Evolutionary conservation across 2,797 vertebrate genomes (phyloP), one percentile per base, ranked within the genome.

Genomic region (Gastrophryne carolinensis): DNA sequence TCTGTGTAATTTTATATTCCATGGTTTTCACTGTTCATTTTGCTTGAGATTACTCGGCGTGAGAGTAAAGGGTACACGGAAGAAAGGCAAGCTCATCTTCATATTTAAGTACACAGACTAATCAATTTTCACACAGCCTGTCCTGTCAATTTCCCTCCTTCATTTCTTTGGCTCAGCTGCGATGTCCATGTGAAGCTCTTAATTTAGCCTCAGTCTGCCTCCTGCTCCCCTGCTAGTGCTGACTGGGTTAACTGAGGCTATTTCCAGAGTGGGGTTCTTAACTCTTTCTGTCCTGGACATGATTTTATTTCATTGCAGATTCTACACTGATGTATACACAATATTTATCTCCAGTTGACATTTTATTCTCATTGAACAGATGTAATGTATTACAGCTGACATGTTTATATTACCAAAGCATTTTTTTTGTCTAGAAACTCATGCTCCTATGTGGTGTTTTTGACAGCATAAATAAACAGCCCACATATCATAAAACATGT

Each of bases 41-140:
- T 44, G 39, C 72, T 60, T 23, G 30, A 60, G 41, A 49, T n/a
- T 41, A 74, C 13, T 50, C 53, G 35, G n/a, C 5, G 13, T 29
- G 63, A 67, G 19, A 6, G 12, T 47, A 19, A n/a, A 47, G 17
- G 17, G 44, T 47, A 9, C 17, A 17, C n/a, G 34, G 21, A 37
- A n/a, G n/a, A 4, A 24, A 5, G 24, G 19, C n/a, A 8, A 17
- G 49, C 53, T 44, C 29, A 60, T 75, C 63, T 67, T 60, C 64
- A 75, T 75, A 60, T 75, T 75, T 75, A 75, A 75, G 73, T 75
- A 57, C 54, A 60, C 56, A 30, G 44, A 39, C 64, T 65, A 68
- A 75, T 75, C 73, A 75, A 75, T 75, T 75, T n/a, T 57, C 73
- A 50, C 54, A 52, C 73, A 75, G 54, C 63, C 30, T 53, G 65